Evolutionary conservation across 2,113 vertebrate genomes (phyloP).

Genomic region (Anolis sagrei): DNA sequence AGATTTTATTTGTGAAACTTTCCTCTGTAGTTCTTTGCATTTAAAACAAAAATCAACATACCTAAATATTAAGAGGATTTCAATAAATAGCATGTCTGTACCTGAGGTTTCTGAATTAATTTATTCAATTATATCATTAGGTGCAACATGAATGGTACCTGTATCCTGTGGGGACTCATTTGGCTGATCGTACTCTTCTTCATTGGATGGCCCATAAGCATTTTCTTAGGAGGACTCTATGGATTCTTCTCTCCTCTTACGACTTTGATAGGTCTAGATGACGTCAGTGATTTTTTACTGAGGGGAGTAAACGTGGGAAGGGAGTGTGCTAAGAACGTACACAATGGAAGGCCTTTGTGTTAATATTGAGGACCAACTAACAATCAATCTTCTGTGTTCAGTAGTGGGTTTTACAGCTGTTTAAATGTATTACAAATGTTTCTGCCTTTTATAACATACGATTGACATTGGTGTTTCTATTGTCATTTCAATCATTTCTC

Average conservation of each 20-base stretch:
- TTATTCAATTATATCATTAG: background rate
- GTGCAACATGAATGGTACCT: constrained; percentile 28
- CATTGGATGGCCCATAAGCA: constrained; percentile 78
- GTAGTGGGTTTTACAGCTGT: background rate
- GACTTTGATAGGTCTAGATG: constrained; percentile 75
- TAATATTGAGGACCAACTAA: constrained; percentile 34
- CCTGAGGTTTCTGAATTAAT: background rate
- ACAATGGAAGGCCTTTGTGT: constrained; percentile 66
- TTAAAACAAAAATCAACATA: background rate
- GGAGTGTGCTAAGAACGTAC: constrained; percentile 73
- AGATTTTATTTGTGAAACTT: background rate
- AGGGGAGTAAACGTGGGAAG: constrained; percentile 74
- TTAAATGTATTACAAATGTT: background rate
- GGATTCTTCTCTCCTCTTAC: constrained; percentile 77
- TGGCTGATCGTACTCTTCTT: constrained; percentile 38
- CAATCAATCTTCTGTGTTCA: background rate
- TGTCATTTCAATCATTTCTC: background rate
- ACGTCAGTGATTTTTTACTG: constrained; percentile 70
- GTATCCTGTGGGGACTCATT: background rate
- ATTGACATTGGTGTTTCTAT: background rate
- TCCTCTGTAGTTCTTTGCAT: background rate
- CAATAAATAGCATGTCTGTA: background rate
- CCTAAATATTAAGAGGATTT: too few species aligned
- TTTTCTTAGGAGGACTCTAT: constrained; percentile 74
- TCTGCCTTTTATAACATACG: background rate